These are phyloP conservation scores for Triplophysa dalaica DNA, from an alignment of 2,113 vertebrate genomes.

Conservation along the genomic window DNA sequence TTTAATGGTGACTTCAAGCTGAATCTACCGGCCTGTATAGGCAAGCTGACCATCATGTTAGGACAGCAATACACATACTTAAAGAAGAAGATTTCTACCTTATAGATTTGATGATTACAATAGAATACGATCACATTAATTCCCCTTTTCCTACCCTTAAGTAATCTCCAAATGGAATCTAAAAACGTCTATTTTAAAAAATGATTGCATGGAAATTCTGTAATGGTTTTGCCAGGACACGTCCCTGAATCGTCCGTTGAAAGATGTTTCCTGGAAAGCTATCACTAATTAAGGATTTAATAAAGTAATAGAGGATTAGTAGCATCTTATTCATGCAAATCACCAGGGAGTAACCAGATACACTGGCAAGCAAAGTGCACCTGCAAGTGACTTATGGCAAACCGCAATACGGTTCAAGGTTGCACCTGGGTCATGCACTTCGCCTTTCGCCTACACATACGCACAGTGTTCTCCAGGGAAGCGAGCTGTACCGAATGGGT, in stretches of 20 bases:
- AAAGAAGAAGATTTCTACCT: conserved; percentile 24
- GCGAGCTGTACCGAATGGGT: conserved; percentile 62
- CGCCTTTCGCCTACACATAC: conserved; percentile 47
- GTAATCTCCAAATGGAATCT: neutral
- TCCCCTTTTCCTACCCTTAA: conserved; percentile 1
- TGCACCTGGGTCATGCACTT: conserved; percentile 67
- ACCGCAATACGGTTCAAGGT: conserved; percentile 55
- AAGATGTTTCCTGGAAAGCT: neutral
- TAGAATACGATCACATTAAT: conserved; percentile 27
- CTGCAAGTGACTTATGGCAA: conserved; percentile 38
- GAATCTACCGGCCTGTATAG: conserved; percentile 5
- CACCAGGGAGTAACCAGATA: conserved; percentile 36
- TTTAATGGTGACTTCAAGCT: too few relatives aligned
- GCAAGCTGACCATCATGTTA: conserved; percentile 19
- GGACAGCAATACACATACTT: conserved; percentile 21
- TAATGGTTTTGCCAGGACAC: neutral
- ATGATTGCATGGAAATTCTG: neutral
- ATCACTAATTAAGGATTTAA: conserved; percentile 31
- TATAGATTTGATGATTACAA: conserved; percentile 8
- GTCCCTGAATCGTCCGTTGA: neutral
- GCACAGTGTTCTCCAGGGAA: conserved; percentile 55
- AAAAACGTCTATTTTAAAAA: neutral
- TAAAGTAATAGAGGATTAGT: conserved; percentile 38
- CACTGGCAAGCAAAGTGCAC: conserved; percentile 31
- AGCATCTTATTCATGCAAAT: conserved; percentile 2